Percentiles rank a stretch among this genome's conserved stretches.
Evolutionary conservation across 2,113 vertebrate species (phyloP).

Genomic region (Crotalus tigris): DNA sequence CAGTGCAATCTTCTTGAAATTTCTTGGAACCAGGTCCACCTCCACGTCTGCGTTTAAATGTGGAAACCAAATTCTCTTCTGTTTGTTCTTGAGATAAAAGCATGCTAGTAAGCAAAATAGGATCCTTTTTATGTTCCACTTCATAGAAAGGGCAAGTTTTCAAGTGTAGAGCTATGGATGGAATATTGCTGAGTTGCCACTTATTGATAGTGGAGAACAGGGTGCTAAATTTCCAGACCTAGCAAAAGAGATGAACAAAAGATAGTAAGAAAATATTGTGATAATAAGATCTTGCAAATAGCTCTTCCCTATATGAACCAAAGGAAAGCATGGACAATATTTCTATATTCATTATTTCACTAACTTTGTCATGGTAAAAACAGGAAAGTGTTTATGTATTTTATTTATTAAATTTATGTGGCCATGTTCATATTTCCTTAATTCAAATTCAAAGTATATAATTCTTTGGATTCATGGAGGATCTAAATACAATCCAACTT

Average conservation of each 20-base stretch:
- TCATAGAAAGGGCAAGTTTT: slow-evolving; percentile 80
- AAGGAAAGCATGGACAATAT: neutral
- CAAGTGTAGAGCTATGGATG: slow-evolving; percentile 83
- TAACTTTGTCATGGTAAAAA: neutral
- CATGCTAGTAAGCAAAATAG: slow-evolving; percentile 74
- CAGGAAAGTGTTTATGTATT: neutral
- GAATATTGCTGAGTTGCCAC: slow-evolving; percentile 75
- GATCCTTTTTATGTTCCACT: slow-evolving; percentile 69
- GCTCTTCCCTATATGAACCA: neutral
- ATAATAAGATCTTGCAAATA: neutral
- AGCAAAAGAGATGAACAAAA: neutral
- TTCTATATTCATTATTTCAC: neutral
- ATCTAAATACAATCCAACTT: neutral
- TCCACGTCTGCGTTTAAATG: slow-evolving; percentile 49
- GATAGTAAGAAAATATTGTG: neutral
- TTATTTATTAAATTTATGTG: neutral
- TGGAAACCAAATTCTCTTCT: slow-evolving; percentile 62
- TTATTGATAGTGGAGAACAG: slow-evolving; percentile 80
- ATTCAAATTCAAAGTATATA: neutral
- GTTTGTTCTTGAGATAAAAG: slow-evolving; percentile 50
- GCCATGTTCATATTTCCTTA: neutral
- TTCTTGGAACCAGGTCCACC: neutral
- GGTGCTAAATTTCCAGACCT: slow-evolving; percentile 85
- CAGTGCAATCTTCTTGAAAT: slow-evolving; percentile 3
- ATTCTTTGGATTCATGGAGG: neutral